Conservation (phyloP, 2,113 vertebrate species). For the Empidonax traillii region DNA sequence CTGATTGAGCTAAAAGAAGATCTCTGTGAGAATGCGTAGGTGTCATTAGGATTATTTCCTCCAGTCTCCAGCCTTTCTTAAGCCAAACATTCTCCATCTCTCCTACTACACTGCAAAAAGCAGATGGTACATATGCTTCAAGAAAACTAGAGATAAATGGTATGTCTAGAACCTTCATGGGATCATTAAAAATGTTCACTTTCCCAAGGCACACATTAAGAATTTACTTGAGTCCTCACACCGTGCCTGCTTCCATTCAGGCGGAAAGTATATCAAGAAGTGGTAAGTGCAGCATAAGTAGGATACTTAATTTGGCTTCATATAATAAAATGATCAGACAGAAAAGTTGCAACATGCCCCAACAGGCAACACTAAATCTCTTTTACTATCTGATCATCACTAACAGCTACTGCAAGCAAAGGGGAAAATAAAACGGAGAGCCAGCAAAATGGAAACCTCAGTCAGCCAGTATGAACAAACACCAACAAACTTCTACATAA, state of each 20-base stretch:
- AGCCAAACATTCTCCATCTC: not conserved
- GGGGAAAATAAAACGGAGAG: not conserved
- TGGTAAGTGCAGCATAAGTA: not conserved
- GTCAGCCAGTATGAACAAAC: not conserved
- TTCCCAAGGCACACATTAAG: not conserved
- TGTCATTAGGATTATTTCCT: not conserved
- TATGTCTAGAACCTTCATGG: not conserved
- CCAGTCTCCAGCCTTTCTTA: not conserved
- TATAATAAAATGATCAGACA: not conserved
- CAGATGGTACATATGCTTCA: not conserved
- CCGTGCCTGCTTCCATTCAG: not conserved
- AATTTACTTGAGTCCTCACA: not conserved
- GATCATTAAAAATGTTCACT: not conserved
- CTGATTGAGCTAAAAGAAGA: not conserved
- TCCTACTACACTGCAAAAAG: not conserved
- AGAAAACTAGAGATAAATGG: not conserved
- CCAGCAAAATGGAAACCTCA: not conserved
- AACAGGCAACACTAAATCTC: not conserved
- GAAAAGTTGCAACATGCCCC: not conserved
- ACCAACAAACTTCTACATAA: not conserved
- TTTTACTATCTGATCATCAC: not conserved
- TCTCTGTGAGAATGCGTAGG: not conserved
- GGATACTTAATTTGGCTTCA: not conserved
- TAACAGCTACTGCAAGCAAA: not conserved
- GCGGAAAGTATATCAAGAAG: not conserved